Percentiles rank a stretch among this genome's conserved stretches.
Conservation (phyloP, 2,888 invertebrate species). For the Euzophera pinguis region DNA sequence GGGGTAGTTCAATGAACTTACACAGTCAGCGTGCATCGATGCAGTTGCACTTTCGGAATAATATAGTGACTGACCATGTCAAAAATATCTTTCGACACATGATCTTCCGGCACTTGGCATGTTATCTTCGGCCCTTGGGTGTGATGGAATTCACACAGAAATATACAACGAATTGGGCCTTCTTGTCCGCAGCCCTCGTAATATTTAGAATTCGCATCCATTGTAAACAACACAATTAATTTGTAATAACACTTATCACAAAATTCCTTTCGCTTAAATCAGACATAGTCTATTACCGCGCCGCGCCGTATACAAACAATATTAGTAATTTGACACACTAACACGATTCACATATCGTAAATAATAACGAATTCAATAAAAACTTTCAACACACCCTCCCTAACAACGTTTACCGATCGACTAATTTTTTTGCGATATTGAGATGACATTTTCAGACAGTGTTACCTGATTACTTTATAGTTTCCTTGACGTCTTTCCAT, state of each 20-base stretch:
- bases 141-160: constrained; percentile 87
- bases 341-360: constrained; percentile 38
- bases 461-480: background rate
- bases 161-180: constrained; percentile 87
- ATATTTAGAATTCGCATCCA: constrained; percentile 71
- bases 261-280: constrained; percentile 23
- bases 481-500: no score
- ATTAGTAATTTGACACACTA: constrained; percentile 27
- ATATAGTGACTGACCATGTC: constrained; percentile 90
- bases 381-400: constrained; percentile 16
- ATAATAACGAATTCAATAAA: constrained; percentile 23
- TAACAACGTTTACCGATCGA: constrained; percentile 24
- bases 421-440: constrained; percentile 27
- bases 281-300: constrained; percentile 19
- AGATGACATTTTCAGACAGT: background rate
- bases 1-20: constrained; percentile 62
- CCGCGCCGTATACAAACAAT: constrained; percentile 21
- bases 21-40: constrained; percentile 89
- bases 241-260: constrained; percentile 25
- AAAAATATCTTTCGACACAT: constrained; percentile 89
- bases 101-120: constrained; percentile 89
- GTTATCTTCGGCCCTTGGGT: constrained; percentile 89
- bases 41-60: constrained; percentile 90
- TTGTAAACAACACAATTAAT: constrained; percentile 40
- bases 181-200: constrained; percentile 82